Evolutionary conservation across 2,113 vertebrate species (phyloP).

Genomic region (Lepidiolamprologus cunningtoni): DNA sequence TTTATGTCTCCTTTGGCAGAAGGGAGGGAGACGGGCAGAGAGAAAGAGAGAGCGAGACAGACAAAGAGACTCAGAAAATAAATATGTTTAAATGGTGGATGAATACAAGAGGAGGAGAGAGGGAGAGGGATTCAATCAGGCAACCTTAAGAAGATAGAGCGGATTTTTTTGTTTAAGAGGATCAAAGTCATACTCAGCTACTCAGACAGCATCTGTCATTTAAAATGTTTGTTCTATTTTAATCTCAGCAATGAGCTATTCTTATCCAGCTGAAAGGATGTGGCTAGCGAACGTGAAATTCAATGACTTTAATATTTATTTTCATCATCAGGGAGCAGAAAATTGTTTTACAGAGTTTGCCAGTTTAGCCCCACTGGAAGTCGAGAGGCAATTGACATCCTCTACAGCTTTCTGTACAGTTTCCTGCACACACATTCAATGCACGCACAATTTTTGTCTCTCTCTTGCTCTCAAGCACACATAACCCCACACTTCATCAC

Average conservation of each 20-base stretch:
- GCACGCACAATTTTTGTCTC: not conserved
- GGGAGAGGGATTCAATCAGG: constrained; percentile 27
- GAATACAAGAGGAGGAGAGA: not conserved
- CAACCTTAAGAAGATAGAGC: constrained; percentile 38
- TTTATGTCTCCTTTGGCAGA: constrained; percentile 45
- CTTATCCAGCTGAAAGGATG: not conserved
- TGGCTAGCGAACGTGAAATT: not conserved
- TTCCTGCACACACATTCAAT: not conserved
- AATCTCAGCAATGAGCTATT: not conserved
- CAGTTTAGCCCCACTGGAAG: not conserved
- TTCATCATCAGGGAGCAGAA: not conserved
- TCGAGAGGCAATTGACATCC: not conserved
- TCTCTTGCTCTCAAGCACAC: not conserved
- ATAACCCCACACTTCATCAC: not conserved
- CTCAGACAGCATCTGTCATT: constrained; percentile 29
- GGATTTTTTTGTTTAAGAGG: constrained; percentile 47
- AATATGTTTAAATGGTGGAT: constrained; percentile 23
- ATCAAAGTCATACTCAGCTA: constrained; percentile 30
- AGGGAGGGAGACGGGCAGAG: constrained; percentile 23
- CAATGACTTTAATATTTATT: not conserved
- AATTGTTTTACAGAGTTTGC: not conserved
- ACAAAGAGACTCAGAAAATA: not conserved
- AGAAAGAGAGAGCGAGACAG: not conserved
- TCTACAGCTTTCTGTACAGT: not conserved
- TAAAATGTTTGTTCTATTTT: constrained; percentile 35